Evolutionary conservation across 2,113 vertebrate genomes (phyloP).

Genomic region (Corydoras sp.): DNA sequence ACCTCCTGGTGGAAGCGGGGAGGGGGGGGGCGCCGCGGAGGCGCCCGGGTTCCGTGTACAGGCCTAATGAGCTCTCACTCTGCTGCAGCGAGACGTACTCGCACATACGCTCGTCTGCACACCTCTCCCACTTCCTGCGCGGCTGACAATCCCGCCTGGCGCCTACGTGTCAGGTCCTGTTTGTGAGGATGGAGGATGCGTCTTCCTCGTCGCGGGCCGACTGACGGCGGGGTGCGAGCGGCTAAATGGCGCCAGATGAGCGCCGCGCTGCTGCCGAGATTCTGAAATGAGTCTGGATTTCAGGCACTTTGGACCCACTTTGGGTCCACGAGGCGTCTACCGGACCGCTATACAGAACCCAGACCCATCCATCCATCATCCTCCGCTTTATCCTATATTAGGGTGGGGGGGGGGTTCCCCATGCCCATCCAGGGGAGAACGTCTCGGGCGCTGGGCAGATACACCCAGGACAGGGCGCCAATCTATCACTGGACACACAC

Average conservation of each 20-base stretch:
- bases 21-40: too few species aligned
- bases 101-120: conserved; percentile 16
- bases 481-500: too few species aligned
- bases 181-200: conserved; percentile 3
- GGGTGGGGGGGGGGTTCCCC: too few species aligned
- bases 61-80: conserved; percentile 38
- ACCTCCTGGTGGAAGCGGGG: not conserved
- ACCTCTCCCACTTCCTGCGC: conserved; percentile 23
- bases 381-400: too few species aligned
- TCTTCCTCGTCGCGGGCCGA: not conserved
- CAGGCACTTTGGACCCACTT: too few species aligned
- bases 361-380: too few species aligned
- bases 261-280: not conserved
- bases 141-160: not conserved
- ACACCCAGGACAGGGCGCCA: too few species aligned
- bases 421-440: too few species aligned
- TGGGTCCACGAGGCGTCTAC: too few species aligned
- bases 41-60: conserved; percentile 4
- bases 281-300: not conserved
- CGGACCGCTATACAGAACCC: too few species aligned
- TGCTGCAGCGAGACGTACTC: conserved; percentile 4
- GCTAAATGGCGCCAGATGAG: conserved; percentile 1
- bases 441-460: too few species aligned
- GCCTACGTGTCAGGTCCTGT: not conserved
- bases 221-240: not conserved